Percentiles rank a stretch among this genome's conserved stretches.
Evolutionary conservation across 2,888 invertebrate species (phyloP).

Genomic region (Machimus rusticus): DNA sequence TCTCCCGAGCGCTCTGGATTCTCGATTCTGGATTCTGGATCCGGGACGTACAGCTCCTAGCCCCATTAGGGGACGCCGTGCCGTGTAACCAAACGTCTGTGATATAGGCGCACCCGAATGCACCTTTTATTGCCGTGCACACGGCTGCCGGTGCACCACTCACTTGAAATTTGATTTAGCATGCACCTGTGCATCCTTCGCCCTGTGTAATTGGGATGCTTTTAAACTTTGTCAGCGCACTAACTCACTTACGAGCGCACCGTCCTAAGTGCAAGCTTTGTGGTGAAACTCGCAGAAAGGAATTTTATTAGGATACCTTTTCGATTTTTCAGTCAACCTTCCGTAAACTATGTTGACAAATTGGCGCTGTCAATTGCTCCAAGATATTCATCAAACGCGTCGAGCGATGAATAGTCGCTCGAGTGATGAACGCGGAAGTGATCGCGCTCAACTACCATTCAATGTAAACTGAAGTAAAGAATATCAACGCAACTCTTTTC

Average conservation of each 20-base stretch:
- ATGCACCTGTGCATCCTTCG: conserved; percentile 30
- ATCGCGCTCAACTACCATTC: not conserved
- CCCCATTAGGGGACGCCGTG: not conserved
- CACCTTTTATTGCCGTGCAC: conserved; percentile 1
- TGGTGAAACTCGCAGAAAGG: not conserved
- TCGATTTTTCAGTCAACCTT: not conserved
- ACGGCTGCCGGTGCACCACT: not conserved
- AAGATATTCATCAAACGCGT: not conserved
- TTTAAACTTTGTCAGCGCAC: conserved; percentile 35
- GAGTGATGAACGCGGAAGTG: not conserved
- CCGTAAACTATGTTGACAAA: not conserved
- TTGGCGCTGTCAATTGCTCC: conserved; percentile 7
- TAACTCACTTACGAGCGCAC: conserved; percentile 30
- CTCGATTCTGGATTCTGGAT: not conserved
- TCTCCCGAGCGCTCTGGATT: not conserved
- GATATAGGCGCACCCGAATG: conserved; percentile 23
- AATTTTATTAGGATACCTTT: conserved; percentile 19
- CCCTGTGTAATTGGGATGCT: conserved; percentile 31
- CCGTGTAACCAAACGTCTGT: not conserved
- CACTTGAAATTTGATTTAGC: conserved; percentile 27
- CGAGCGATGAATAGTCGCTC: not conserved
- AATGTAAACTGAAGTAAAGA: no score
- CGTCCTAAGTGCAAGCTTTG: conserved; percentile 33
- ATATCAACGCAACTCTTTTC: no score
- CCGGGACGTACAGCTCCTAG: not conserved